Evolutionary conservation across 30 jellyfish, hydroid and myxozoan genomes (phyloP), one percentile per base, ranked within the genome.

Genomic region (Cassiopea xamachana): DNA sequence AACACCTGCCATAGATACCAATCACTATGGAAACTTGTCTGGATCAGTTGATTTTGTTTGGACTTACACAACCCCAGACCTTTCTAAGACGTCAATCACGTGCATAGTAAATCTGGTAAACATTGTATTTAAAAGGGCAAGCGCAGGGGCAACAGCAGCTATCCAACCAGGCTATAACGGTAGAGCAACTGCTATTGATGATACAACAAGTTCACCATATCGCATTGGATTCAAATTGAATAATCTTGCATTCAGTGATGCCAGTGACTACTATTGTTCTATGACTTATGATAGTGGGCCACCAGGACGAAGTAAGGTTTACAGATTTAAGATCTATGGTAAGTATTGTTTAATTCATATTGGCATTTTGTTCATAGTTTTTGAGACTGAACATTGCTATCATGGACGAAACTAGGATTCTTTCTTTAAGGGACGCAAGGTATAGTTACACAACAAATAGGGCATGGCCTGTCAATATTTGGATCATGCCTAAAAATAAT

Each of bases 101-200:
- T 78, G 87, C 27, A 17, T 4, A 39, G 19, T 78, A 4, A 14
- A 9, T 46, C 10, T n/a, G 48, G 75, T 7, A 5, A 12, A 10
- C 13, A 62, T 78, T 1, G 27, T 78, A 19, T 47, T 9, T 8
- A 78, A 78, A 50, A 19, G 16, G 2, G 50, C 27, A 48, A 78
- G 50, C 51, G 50, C 73, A 13, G 51, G n/a, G n/a, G n/a, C n/a
- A n/a, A n/a, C 75, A 10, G 87, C 87, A 2, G 14, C 87, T 1
- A 18, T 78, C 18, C 46, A 19, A 17, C 27, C 27, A 47, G 7
- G 4, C 2, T 78, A 1, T 17, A 48, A 14, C 10, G 75, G 75
- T 49, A 78, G 74, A 50, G 87, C 75, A 12, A 9, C 7, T 8
- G 87, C 50, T 2, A 78, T 78, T 78, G 87, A 78, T 14, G 71